Percentiles rank a stretch among this genome's conserved stretches.
Evolutionary conservation across 2,797 vertebrate species (phyloP).

Genomic region (Enteromius thamalakanensis): DNA sequence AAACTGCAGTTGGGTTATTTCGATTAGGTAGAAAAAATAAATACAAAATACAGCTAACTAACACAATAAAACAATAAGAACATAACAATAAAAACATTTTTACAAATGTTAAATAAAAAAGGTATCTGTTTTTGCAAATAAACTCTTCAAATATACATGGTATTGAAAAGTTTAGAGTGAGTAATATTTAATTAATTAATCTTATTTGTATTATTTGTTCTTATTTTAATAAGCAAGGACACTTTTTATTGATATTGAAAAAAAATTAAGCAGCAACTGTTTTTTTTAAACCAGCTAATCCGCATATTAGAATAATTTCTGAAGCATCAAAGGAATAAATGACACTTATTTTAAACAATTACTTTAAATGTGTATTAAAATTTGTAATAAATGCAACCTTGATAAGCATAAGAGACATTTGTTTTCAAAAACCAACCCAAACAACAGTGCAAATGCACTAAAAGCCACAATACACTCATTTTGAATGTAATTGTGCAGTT

Average conservation of each 20-base stretch:
- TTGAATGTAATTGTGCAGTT: constrained; percentile 7
- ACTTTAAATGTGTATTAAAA: neutral
- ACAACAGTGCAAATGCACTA: neutral
- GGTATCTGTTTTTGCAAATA: too few species aligned
- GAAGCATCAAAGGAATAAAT: neutral
- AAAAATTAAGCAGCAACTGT: too few species aligned
- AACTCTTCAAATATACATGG: neutral
- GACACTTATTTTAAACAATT: neutral
- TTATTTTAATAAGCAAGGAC: neutral
- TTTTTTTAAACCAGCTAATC: too few species aligned
- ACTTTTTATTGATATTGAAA: too few species aligned
- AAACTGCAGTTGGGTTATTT: too few species aligned
- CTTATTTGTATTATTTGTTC: neutral
- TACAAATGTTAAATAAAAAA: too few species aligned
- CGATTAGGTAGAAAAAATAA: too few species aligned
- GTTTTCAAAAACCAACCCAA: neutral
- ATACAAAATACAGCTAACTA: too few species aligned
- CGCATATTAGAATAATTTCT: too few species aligned
- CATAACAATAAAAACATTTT: too few species aligned
- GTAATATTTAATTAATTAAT: neutral
- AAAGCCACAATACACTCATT: neutral
- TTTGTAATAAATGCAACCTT: neutral
- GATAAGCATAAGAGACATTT: neutral
- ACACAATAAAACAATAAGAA: too few species aligned
- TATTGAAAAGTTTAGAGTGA: neutral